A percentile compares a stretch with the other conserved stretches of the same genome.
These are phyloP conservation scores for Muscicapa comitata DNA, from an alignment of 2,797 vertebrate genomes.

Conservation along the genomic window DNA sequence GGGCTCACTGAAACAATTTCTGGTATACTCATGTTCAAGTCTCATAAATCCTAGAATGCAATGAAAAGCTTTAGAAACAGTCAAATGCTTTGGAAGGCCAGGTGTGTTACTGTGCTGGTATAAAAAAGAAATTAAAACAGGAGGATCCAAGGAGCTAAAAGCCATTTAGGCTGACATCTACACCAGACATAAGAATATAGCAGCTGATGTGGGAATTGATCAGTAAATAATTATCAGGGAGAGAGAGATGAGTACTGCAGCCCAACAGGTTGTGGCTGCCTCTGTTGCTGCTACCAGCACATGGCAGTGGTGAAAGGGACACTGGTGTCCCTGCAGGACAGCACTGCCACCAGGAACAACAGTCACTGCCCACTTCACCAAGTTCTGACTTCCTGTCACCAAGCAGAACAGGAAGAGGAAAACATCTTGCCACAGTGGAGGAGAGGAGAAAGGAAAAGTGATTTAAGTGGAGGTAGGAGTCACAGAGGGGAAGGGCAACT, in stretches of 20 bases:
- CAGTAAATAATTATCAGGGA: not conserved
- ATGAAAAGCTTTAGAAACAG: not conserved
- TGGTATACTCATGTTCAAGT: not conserved
- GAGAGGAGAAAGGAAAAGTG: not conserved
- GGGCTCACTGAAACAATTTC: not conserved
- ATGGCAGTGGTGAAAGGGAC: rapidly evolving
- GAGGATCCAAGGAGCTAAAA: not conserved
- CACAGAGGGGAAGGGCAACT: not conserved
- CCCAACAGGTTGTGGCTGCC: not conserved
- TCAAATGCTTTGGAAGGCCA: not conserved
- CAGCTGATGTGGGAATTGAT: not conserved
- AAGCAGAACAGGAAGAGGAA: not conserved
- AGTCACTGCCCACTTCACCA: not conserved
- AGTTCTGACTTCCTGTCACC: not conserved
- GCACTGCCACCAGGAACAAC: not conserved
- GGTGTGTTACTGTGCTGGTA: not conserved
- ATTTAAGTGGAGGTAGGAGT: not conserved
- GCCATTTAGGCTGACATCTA: not conserved
- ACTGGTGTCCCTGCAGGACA: not conserved
- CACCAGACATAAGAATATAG: not conserved
- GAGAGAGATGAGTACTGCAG: not conserved
- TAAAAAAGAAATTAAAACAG: not conserved
- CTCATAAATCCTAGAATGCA: not conserved
- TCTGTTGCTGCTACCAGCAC: not conserved
- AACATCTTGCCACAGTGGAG: not conserved